Percentiles rank a stretch among this genome's conserved stretches.
phyloP scores from a whole-genome alignment of 2,113 vertebrate genomes.

The Paratilapia polleni region DNA sequence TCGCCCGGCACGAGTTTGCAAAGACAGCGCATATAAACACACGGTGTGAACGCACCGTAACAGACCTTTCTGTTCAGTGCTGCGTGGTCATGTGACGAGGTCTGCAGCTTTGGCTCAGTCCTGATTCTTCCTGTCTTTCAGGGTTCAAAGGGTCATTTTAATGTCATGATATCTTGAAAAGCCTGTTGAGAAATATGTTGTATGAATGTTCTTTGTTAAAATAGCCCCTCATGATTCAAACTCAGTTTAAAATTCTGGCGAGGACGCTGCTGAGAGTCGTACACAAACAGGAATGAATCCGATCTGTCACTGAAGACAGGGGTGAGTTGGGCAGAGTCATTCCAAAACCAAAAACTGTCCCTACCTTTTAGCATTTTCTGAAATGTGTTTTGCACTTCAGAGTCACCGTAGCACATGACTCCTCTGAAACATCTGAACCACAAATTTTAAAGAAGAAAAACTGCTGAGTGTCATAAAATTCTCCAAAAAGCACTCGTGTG shows the following conservation, averaged over 20 bases:
- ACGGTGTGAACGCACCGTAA: too few species aligned
- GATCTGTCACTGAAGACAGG: not conserved
- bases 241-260: too few species aligned
- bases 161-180: too few species aligned
- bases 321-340: not conserved
- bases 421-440: not conserved
- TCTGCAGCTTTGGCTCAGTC: not conserved
- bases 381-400: not conserved
- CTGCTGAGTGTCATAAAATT: not conserved
- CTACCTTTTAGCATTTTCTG: not conserved
- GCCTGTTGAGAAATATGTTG: not conserved
- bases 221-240: not conserved
- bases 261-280: too few species aligned
- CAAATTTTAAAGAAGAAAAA: not conserved
- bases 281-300: too few species aligned
- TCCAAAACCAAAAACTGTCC: fast-evolving
- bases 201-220: too few species aligned
- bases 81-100: not conserved
- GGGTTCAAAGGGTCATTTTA: not conserved
- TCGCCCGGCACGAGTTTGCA: too few species aligned
- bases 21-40: too few species aligned
- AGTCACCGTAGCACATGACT: too few species aligned
- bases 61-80: too few species aligned
- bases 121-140: not conserved
- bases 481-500: not conserved